phyloP scores from a whole-genome alignment of 2,113 vertebrate genomes.

The Tragelaphus scriptus region DNA sequence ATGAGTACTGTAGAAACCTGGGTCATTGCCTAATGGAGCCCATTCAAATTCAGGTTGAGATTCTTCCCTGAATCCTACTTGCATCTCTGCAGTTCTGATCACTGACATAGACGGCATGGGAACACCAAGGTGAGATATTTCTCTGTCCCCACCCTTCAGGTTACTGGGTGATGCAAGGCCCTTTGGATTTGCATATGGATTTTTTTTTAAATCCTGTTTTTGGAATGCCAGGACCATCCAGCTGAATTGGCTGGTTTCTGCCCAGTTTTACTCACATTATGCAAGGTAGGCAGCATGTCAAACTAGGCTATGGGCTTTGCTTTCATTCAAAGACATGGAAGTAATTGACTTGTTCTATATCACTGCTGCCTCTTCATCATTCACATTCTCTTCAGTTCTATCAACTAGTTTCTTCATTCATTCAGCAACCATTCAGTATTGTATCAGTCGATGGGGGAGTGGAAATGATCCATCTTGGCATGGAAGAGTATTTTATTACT shows the following conservation, averaged over 20 bases:
- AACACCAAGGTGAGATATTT: background rate
- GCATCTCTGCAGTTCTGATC: background rate
- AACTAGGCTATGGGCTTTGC: background rate
- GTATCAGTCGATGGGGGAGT: background rate
- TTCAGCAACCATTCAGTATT: background rate
- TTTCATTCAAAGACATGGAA: constrained; percentile 28
- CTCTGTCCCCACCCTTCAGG: background rate
- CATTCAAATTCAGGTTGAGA: background rate
- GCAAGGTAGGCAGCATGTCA: background rate
- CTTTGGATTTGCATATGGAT: background rate
- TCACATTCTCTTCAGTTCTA: background rate
- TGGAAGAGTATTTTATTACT: background rate
- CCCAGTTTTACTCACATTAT: background rate
- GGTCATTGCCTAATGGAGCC: background rate
- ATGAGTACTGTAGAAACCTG: background rate
- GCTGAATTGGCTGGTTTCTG: background rate
- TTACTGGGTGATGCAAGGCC: background rate
- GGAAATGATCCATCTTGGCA: background rate
- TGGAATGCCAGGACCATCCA: background rate
- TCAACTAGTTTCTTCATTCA: background rate
- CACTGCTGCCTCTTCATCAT: background rate
- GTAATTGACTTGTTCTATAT: constrained; percentile 5
- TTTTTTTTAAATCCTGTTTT: background rate
- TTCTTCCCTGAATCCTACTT: background rate
- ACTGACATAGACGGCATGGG: background rate